phyloP scores from a whole-genome alignment of 2,888 invertebrate species.

The Trachelus tabidus region DNA sequence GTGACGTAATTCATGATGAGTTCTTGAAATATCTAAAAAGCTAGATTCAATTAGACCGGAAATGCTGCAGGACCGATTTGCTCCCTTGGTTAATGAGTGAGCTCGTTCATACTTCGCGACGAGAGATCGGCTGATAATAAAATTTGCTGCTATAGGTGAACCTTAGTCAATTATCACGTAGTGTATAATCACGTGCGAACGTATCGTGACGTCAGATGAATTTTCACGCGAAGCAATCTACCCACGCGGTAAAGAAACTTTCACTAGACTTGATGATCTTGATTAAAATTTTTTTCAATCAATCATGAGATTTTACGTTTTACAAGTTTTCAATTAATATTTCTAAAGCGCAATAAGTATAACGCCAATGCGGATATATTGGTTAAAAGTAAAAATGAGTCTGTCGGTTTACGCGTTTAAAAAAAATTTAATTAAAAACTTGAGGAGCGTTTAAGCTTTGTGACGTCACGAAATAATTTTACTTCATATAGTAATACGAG shows the following conservation, averaged over 20 bases:
- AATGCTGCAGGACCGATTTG: not conserved
- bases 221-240: not conserved
- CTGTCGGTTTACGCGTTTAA: not conserved
- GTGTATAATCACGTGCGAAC: not conserved
- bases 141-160: not conserved
- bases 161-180: not conserved
- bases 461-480: not conserved
- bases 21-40: not conserved
- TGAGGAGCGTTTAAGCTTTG: not conserved
- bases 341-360: not conserved
- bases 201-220: not conserved
- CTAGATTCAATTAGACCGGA: not conserved
- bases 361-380: not conserved
- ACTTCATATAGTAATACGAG: not conserved
- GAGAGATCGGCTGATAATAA: not conserved
- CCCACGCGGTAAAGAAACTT: not conserved
- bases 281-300: not conserved
- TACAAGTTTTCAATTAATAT: not conserved
- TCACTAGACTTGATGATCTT: not conserved
- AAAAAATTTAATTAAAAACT: not conserved
- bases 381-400: not conserved
- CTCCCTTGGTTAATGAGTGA: not conserved
- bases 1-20: not conserved
- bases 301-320: not conserved
- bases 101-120: not conserved